phyloP scores from a whole-genome alignment of 2,113 vertebrate genomes.

The Hydrolagus affinis region DNA sequence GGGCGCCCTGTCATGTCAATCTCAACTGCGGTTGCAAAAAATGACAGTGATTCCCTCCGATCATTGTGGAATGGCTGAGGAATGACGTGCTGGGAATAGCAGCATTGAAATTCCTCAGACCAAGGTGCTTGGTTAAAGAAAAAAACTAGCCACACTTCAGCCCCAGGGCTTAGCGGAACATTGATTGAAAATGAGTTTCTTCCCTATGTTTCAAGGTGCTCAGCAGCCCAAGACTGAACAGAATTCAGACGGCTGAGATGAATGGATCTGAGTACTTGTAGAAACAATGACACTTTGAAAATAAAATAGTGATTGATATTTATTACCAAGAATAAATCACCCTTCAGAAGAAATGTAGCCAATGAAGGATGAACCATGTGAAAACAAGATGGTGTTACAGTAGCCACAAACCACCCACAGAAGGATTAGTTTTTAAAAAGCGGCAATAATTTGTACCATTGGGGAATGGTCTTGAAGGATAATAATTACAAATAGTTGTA shows the following conservation, averaged over 20 bases:
- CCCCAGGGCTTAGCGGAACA: neutral
- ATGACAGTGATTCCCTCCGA: conserved; percentile 26
- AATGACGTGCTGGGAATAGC: conserved; percentile 1
- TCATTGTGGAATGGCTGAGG: neutral
- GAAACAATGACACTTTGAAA: conserved; percentile 19
- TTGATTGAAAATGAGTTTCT: conserved; percentile 22
- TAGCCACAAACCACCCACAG: neutral
- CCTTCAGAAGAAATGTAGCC: neutral
- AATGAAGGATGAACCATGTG: conserved; percentile 8
- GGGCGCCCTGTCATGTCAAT: neutral
- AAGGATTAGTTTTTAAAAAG: neutral
- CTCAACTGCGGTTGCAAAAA: conserved; percentile 1
- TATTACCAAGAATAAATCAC: conserved; percentile 7
- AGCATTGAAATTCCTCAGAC: conserved; percentile 1
- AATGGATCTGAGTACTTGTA: conserved; percentile 17
- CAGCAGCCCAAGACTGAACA: conserved; percentile 16
- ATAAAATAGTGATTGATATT: conserved; percentile 22
- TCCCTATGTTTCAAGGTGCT: neutral
- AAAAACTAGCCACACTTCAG: conserved; percentile 1
- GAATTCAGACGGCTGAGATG: neutral
- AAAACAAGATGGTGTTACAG: neutral
- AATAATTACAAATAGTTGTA: too few species aligned
- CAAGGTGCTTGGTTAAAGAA: neutral
- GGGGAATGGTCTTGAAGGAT: neutral
- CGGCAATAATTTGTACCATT: neutral